Evolutionary conservation across 2,797 vertebrate genomes (phyloP).

Genomic region (Rhadinocentrus ornatus): DNA sequence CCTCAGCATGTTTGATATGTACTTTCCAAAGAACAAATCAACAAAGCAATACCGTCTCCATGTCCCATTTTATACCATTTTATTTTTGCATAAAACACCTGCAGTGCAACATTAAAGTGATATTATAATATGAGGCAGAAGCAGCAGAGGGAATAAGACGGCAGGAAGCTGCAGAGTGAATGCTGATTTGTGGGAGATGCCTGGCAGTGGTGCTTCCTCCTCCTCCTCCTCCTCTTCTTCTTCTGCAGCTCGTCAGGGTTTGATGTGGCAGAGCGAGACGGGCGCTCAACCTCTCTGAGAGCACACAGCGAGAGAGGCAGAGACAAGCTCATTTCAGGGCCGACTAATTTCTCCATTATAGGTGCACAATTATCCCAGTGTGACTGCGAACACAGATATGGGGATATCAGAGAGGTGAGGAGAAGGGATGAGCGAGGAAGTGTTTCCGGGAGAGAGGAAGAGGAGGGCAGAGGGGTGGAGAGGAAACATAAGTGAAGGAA

Average conservation of each 20-base stretch:
- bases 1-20: constrained; percentile 8
- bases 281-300: constrained; percentile 58
- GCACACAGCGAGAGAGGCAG: constrained; percentile 37
- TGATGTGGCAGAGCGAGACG: constrained; percentile 68
- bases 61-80: constrained; percentile 23
- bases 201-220: constrained; percentile 60
- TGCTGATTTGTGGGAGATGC: constrained; percentile 72
- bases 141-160: constrained; percentile 49
- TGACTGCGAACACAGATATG: constrained; percentile 77
- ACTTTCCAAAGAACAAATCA: constrained; percentile 27
- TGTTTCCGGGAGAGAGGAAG: constrained; percentile 32
- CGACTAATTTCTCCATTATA: constrained; percentile 84
- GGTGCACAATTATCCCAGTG: constrained; percentile 79
- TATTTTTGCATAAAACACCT: constrained; percentile 62
- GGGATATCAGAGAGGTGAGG: constrained; percentile 58
- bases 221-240: constrained; percentile 35
- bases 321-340: constrained; percentile 82
- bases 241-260: constrained; percentile 58
- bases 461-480: constrained; percentile 3
- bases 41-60: constrained; percentile 1
- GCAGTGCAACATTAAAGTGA: constrained; percentile 67
- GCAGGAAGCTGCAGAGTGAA: constrained; percentile 62
- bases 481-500: constrained; percentile 11
- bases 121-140: constrained; percentile 58
- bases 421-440: constrained; percentile 48